Percentiles rank a stretch among this genome's conserved stretches.
Evolutionary conservation across 2,113 vertebrate species (phyloP).

Genomic region (Corydoras sp.): DNA sequence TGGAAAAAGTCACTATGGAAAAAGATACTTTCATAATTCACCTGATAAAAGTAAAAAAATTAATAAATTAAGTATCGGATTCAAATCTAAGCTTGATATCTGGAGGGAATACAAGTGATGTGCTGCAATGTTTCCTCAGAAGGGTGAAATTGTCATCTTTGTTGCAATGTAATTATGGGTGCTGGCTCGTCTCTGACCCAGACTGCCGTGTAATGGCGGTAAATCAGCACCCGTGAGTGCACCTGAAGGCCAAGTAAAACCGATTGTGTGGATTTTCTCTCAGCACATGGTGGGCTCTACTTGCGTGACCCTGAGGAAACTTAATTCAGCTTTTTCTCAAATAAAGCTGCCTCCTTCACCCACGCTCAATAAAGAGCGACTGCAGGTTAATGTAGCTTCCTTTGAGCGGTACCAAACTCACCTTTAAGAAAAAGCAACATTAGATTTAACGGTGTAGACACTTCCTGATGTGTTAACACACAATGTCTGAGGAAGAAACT

Average conservation of each 20-base stretch:
- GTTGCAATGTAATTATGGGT: background rate
- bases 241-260: constrained; percentile 30
- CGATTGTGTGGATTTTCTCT: constrained; percentile 19
- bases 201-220: background rate
- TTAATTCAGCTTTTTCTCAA: constrained; percentile 5
- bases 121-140: too few relatives aligned
- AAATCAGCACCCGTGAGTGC: constrained; percentile 21
- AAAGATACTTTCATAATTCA: too few relatives aligned
- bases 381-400: constrained; percentile 7
- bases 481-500: too few relatives aligned
- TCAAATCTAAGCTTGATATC: too few relatives aligned
- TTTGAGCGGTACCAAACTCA: constrained; percentile 20
- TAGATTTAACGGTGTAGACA: background rate
- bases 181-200: constrained; percentile 16
- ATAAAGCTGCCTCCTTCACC: constrained; percentile 20
- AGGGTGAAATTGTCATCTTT: too few relatives aligned
- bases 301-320: constrained; percentile 6
- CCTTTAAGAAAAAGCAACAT: background rate
- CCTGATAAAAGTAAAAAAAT: too few relatives aligned
- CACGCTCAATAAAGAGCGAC: constrained; percentile 21
- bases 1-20: too few relatives aligned
- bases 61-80: too few relatives aligned
- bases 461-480: too few relatives aligned
- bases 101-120: too few relatives aligned
- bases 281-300: constrained; percentile 1